Conservation (phyloP, 2,888 invertebrate genomes). For the Pachycephus smyrnensis region DNA sequence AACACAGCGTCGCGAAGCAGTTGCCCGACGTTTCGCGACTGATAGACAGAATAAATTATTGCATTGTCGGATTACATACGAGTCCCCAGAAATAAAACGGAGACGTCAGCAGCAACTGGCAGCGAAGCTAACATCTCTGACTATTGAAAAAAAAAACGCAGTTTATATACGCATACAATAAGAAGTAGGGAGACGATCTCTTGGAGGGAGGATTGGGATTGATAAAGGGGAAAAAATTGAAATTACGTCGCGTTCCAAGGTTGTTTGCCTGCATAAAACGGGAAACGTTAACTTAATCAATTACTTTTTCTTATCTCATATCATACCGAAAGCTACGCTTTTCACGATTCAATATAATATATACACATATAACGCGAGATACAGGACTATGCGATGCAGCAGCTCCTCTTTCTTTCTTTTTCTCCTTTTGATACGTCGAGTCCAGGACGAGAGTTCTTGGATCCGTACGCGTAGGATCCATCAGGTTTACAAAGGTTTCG, state of each 20-base stretch:
- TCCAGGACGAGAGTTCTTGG: neutral
- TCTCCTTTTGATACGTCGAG: neutral
- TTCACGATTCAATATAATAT: slow-evolving; percentile 48
- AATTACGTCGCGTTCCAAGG: neutral
- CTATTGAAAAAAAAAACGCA: neutral
- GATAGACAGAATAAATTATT: neutral
- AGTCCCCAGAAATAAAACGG: neutral
- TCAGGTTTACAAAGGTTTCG: neutral
- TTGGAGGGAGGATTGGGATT: neutral
- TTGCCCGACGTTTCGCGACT: neutral
- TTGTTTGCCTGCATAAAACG: neutral
- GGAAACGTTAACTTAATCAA: neutral
- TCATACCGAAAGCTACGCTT: slow-evolving; percentile 46
- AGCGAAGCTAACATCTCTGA: neutral
- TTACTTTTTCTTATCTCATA: slow-evolving; percentile 12
- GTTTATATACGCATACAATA: neutral
- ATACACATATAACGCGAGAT: slow-evolving; percentile 35
- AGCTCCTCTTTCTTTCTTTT: neutral
- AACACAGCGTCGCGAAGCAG: neutral
- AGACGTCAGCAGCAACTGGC: neutral
- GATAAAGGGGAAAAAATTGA: neutral
- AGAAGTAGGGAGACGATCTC: neutral
- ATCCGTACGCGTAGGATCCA: neutral
- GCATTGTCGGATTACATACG: neutral
- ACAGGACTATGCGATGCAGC: neutral